Percentiles rank a stretch among this genome's conserved stretches.
These are phyloP conservation scores for Electrona antarctica DNA, from an alignment of 2,113 vertebrate species.

Conservation along the genomic window DNA sequence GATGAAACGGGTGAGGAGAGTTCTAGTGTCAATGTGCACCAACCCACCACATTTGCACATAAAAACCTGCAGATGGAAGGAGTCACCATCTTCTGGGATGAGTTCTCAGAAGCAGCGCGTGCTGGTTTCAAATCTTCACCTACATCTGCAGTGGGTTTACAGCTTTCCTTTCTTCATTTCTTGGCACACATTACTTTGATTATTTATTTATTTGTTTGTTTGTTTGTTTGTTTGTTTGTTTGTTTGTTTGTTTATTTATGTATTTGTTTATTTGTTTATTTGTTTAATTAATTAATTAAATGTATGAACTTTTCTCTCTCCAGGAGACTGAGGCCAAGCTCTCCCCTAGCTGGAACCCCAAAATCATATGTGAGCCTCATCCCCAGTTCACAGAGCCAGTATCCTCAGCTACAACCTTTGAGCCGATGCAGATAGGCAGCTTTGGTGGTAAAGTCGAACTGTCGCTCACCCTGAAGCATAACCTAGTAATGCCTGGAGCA, in stretches of 20 bases:
- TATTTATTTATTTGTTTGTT: too few species aligned
- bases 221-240: too few species aligned
- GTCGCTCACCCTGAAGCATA: slow-evolving; percentile 93
- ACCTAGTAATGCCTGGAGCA: slow-evolving; percentile 91
- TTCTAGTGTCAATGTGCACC: slow-evolving; percentile 91
- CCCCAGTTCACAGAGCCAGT: slow-evolving; percentile 91
- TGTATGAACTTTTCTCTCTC: slow-evolving; percentile 27
- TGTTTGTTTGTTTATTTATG: too few species aligned
- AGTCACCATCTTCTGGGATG: slow-evolving; percentile 92
- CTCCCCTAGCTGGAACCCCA: slow-evolving; percentile 98
- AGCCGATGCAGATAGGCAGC: slow-evolving; percentile 91
- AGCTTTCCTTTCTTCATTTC: neutral
- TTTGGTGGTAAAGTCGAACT: slow-evolving; percentile 88
- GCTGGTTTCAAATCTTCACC: slow-evolving; percentile 88
- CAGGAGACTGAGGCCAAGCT: slow-evolving; percentile 96
- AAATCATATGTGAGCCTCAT: slow-evolving; percentile 95
- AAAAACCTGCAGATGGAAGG: slow-evolving; percentile 92
- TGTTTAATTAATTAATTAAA: too few species aligned
- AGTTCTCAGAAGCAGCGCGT: slow-evolving; percentile 90
- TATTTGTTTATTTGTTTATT: too few species aligned
- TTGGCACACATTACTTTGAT: too few species aligned
- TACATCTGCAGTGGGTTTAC: slow-evolving; percentile 83
- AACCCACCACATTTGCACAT: slow-evolving; percentile 94
- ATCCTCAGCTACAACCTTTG: slow-evolving; percentile 82
- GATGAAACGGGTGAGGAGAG: slow-evolving; percentile 92